These are phyloP conservation scores for Syncerus caffer DNA, from an alignment of 2,797 vertebrate species.

Conservation along the genomic window DNA sequence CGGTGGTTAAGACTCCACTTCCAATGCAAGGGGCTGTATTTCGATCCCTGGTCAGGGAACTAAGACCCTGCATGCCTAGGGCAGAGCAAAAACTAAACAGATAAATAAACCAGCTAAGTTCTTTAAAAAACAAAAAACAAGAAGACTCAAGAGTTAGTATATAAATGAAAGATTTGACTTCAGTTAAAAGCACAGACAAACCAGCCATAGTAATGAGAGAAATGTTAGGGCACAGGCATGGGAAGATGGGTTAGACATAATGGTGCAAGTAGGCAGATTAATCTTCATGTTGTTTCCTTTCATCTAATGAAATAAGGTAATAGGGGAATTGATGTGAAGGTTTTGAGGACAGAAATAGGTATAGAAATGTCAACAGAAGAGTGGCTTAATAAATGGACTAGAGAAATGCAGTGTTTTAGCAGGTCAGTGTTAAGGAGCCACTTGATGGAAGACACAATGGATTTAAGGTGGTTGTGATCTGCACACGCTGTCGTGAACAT, in stretches of 20 bases:
- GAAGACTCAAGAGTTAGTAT: background rate
- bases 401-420: background rate
- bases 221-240: background rate
- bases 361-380: background rate
- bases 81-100: background rate
- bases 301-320: background rate
- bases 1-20: background rate
- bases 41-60: background rate
- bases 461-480: background rate
- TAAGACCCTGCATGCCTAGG: background rate
- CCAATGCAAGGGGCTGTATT: background rate
- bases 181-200: background rate
- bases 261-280: background rate
- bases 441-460: background rate
- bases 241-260: background rate
- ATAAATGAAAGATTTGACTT: background rate
- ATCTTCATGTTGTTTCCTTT: background rate
- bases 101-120: background rate
- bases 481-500: accelerated
- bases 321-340: background rate
- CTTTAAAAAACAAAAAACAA: background rate
- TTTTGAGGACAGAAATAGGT: background rate
- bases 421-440: background rate
- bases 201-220: background rate
- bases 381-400: background rate